Base-by-base conservation (phyloP, 2,113 vertebrate species). In the Rhinolophus ferrumequinum region DNA sequence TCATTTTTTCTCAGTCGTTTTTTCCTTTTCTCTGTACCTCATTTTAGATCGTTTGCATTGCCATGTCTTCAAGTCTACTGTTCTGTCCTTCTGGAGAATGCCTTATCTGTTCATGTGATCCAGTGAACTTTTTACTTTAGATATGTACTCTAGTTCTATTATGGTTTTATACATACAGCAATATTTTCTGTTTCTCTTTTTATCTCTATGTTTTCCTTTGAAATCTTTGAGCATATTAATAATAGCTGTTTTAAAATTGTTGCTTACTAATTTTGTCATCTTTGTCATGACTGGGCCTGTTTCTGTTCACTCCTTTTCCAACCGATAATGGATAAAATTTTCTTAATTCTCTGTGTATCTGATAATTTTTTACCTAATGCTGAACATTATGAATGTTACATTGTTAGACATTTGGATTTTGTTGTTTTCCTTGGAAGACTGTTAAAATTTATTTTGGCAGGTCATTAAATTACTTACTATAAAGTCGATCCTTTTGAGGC, bases 371-470 rank as follows among this genome's bases (percentile, higher is more conserved):
- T 50, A 73, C 52, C 30, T 19, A 50, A 79, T 80, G 9, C 13
- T 81, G 21, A 76, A 70, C n/a, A 87, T 58, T 66, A 79, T 69
- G 26, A 73, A 15, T 86, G 60, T 70, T 85, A 90, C 7, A 52
- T 90, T 77, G 18, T 86, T 81, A 80, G 16, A 16, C 85, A 2
- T 88, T 75, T 92, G 58, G 33, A 80, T 89, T 96, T 94, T 87
- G 8, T 72, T 82, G 50, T 85, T 79, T 89, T 83, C 21, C 9
- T 94, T 94, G 41, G 47, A 67, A 82, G 22, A 80, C 5, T 64
- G 18, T 89, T 94, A 62, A 84, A 72, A 18, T 89, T 86, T 90
- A 12, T 90, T 67, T 82, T 86, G 54, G 6, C 6, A 47, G 30
- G 38, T 77, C 82, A 33, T 92, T 62, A 72, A 62, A n/a, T 72